phyloP scores from a whole-genome alignment of 2,797 vertebrate species.

The Botia kubotai region DNA sequence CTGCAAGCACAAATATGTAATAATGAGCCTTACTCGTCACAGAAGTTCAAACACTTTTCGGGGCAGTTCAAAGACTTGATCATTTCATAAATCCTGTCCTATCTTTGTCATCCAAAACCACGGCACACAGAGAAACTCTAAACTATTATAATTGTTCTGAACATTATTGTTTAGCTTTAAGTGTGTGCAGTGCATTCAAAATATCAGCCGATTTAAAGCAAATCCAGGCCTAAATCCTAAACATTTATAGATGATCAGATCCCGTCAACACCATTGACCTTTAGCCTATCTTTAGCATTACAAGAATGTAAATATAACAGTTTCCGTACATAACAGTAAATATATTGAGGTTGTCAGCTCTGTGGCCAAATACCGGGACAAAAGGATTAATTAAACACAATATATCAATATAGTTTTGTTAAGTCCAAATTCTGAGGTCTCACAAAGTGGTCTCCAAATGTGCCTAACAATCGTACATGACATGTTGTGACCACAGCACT shows the following conservation, averaged over 20 bases:
- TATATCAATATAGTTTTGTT: neutral
- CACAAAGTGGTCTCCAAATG: neutral
- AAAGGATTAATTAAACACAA: too few relatives aligned
- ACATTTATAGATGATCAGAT: neutral
- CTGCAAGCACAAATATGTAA: conserved; percentile 64
- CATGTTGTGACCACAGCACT: neutral
- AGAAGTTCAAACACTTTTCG: conserved; percentile 65
- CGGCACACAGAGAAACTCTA: neutral
- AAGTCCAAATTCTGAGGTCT: neutral
- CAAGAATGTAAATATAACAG: neutral
- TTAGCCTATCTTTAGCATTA: neutral
- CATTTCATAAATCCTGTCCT: conserved; percentile 49
- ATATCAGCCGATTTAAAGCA: neutral
- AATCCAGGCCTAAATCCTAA: neutral
- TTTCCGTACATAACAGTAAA: too few relatives aligned
- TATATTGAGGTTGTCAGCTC: neutral
- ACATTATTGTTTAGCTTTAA: neutral
- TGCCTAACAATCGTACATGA: neutral
- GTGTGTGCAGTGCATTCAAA: conserved; percentile 1
- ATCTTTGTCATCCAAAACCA: conserved; percentile 16
- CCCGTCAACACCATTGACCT: neutral
- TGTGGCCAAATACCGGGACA: neutral
- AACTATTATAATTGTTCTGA: neutral
- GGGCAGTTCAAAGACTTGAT: conserved; percentile 76
- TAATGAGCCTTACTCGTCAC: conserved; percentile 66